Conservation (phyloP, 2,888 invertebrate species). For the Cataglyphis altisquamis region DNA sequence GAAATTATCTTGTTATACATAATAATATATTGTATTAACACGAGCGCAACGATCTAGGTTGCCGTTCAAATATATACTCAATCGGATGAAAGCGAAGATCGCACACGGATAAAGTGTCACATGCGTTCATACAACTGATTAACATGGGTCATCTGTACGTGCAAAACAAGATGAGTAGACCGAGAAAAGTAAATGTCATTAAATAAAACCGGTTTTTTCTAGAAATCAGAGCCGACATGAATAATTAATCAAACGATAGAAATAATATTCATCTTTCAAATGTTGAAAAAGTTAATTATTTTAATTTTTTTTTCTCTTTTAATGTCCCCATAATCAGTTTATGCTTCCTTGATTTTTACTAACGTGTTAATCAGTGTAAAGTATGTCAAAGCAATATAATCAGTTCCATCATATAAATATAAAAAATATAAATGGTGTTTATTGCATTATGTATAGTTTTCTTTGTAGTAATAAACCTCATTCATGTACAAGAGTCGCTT, state of each 20-base stretch:
- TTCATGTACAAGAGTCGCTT: not conserved
- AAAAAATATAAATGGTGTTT: not conserved
- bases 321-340: not conserved
- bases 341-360: not conserved
- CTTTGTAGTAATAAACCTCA: not conserved
- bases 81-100: slow-evolving; percentile 42
- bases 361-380: not conserved
- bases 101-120: slow-evolving; percentile 4
- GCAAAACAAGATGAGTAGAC: not conserved
- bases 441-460: not conserved
- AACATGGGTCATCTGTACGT: not conserved
- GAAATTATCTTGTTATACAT: slow-evolving; percentile 6
- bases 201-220: slow-evolving; percentile 26
- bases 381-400: not conserved
- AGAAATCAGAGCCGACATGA: slow-evolving; percentile 22
- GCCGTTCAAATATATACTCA: not conserved
- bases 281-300: slow-evolving; percentile 5
- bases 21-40: slow-evolving; percentile 11
- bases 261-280: slow-evolving; percentile 18
- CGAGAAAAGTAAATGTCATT: not conserved
- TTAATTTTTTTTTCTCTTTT: not conserved
- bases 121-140: slow-evolving; percentile 8
- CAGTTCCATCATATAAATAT: not conserved
- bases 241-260: slow-evolving; percentile 25
- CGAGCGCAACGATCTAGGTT: slow-evolving; percentile 12